Conservation (phyloP, 2,113 vertebrate species). For the Hippocampus mohnikei region DNA sequence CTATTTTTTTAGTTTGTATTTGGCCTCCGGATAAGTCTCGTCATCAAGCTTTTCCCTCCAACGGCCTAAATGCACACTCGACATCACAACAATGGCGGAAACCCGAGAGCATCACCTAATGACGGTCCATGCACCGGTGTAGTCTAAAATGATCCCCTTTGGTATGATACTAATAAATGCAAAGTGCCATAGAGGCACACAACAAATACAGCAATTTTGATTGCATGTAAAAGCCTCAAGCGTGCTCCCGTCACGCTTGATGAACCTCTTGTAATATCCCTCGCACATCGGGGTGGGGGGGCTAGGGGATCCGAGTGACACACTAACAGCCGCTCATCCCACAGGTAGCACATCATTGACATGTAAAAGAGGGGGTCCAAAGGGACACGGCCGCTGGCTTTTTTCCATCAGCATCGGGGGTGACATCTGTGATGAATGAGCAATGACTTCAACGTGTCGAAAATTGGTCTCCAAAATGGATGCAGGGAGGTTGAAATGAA, state of each 20-base stretch:
- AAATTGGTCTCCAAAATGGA: no score
- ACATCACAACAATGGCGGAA: not conserved
- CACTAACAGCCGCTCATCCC: not conserved
- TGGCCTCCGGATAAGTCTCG: not conserved
- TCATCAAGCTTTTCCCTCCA: not conserved
- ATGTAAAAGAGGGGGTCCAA: not conserved
- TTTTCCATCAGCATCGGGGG: not conserved
- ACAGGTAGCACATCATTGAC: not conserved
- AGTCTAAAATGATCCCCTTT: not conserved
- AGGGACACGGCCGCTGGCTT: not conserved
- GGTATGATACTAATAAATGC: conserved; percentile 1
- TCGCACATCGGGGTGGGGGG: not conserved
- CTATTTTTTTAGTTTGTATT: not conserved
- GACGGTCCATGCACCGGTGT: not conserved
- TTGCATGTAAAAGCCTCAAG: not conserved
- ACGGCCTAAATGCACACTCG: not conserved
- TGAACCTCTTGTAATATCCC: conserved; percentile 5
- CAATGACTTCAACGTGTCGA: no score
- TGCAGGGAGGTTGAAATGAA: no score
- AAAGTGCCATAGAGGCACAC: not conserved
- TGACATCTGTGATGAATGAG: no score
- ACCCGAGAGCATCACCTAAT: not conserved
- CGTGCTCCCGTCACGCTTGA: not conserved
- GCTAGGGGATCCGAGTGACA: not conserved
- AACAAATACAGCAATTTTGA: not conserved